Conservation (phyloP, 2,888 invertebrate species). For the Anticlea derivata region DNA sequence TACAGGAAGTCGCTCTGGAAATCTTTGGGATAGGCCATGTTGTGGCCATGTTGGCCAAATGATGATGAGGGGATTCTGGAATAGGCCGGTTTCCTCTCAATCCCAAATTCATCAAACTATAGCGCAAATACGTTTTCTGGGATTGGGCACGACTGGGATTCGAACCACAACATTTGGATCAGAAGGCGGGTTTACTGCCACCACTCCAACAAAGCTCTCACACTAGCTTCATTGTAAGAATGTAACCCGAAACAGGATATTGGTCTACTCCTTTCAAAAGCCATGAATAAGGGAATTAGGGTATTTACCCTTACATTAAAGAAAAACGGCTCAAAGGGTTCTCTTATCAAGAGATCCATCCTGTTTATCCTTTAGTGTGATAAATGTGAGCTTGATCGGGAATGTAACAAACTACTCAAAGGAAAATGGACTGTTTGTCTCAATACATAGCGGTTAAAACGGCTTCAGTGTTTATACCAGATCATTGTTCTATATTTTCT, state of each 20-base stretch:
- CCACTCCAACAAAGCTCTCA: no score
- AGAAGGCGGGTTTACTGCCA: no score
- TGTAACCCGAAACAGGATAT: background rate
- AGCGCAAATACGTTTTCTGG: no score
- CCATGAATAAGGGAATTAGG: slow-evolving; percentile 6
- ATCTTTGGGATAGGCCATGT: no score
- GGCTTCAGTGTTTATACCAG: background rate
- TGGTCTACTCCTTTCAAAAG: slow-evolving; percentile 3
- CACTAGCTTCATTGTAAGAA: no score
- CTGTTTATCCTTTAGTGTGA: slow-evolving; percentile 21
- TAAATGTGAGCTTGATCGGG: slow-evolving; percentile 8
- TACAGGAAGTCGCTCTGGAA: no score
- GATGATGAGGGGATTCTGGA: no score
- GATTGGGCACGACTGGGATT: no score
- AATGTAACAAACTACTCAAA: background rate
- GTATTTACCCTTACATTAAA: slow-evolving; percentile 6
- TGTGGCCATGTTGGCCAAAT: no score
- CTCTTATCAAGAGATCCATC: slow-evolving; percentile 18
- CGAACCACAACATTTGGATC: no score
- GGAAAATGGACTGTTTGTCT: background rate
- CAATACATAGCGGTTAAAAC: background rate
- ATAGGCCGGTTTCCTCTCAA: no score
- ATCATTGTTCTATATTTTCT: background rate
- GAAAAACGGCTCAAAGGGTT: slow-evolving; percentile 14
- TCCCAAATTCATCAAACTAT: no score